phyloP scores from a whole-genome alignment of 2,113 vertebrate genomes.

The Nyctereutes procyonoides region DNA sequence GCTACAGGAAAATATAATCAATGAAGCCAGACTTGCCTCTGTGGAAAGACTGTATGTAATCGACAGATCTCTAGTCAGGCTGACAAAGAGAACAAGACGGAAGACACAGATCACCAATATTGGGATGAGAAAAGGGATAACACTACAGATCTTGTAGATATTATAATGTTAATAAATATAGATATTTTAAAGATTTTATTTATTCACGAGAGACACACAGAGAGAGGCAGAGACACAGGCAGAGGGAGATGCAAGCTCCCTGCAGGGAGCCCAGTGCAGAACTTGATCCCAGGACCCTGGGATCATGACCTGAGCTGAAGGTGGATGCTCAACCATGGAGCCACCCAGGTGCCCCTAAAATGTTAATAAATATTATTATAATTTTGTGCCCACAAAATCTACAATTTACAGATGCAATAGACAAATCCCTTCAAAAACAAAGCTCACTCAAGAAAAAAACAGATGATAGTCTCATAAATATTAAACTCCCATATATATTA shows the following conservation, averaged over 20 bases:
- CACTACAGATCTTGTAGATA: rapidly evolving
- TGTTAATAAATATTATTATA: background rate
- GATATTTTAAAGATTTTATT: too few relatives aligned
- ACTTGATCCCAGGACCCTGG: too few relatives aligned
- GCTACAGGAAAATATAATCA: background rate
- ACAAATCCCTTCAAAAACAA: background rate
- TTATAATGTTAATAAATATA: rapidly evolving
- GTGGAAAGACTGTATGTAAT: background rate
- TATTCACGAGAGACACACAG: too few relatives aligned
- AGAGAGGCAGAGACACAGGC: too few relatives aligned
- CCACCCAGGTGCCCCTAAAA: background rate
- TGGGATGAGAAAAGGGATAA: background rate
- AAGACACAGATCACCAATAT: background rate
- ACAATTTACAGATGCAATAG: background rate
- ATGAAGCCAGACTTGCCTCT: background rate
- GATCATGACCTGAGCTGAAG: too few relatives aligned
- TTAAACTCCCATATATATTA: too few relatives aligned
- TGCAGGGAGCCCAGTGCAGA: too few relatives aligned
- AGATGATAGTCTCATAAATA: rapidly evolving
- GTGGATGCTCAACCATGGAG: too few relatives aligned
- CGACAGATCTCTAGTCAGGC: background rate
- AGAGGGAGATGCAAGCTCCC: too few relatives aligned
- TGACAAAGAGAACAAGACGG: background rate
- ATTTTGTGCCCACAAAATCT: background rate
- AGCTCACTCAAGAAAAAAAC: background rate